Evolutionary conservation across 2,888 invertebrate genomes (phyloP).

Genomic region (Hyppa rectilinea): DNA sequence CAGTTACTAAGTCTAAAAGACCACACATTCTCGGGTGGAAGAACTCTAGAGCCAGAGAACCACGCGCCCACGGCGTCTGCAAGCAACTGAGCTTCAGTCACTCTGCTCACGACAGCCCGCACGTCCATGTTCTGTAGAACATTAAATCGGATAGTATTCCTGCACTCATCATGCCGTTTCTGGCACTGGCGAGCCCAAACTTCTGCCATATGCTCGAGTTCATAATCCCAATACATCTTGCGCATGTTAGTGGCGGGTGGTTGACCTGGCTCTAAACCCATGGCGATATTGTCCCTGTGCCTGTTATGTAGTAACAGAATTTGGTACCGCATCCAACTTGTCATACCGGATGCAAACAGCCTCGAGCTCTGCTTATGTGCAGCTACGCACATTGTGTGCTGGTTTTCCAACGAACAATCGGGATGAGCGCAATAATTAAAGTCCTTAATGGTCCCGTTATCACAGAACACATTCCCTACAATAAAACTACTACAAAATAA

Average conservation of each 20-base stretch:
- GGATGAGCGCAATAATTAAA: conserved; percentile 83
- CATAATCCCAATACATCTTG: conserved; percentile 89
- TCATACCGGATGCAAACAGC: conserved; percentile 86
- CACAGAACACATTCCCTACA: conserved; percentile 66
- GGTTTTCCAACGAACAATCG: conserved; percentile 84
- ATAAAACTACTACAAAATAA: conserved; percentile 74
- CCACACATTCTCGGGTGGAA: conserved; percentile 82
- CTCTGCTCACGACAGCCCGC: conserved; percentile 80
- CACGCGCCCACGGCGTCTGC: conserved; percentile 86
- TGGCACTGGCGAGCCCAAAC: conserved; percentile 88
- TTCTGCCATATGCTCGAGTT: conserved; percentile 86
- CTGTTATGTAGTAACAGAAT: conserved; percentile 85
- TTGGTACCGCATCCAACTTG: conserved; percentile 87
- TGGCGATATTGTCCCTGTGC: conserved; percentile 86
- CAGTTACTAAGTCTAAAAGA: conserved; percentile 83
- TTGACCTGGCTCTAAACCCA: conserved; percentile 87
- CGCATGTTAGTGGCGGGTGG: conserved; percentile 89
- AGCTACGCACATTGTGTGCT: conserved; percentile 85
- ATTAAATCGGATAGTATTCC: conserved; percentile 85
- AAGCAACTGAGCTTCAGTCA: conserved; percentile 86
- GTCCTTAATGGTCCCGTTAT: conserved; percentile 38
- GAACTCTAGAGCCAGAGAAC: conserved; percentile 85
- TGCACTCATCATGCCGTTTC: conserved; percentile 87
- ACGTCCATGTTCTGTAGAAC: conserved; percentile 88
- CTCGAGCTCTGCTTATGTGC: conserved; percentile 80